phyloP scores from a whole-genome alignment of 2,888 invertebrate species.

The Saturnia pavonia region DNA sequence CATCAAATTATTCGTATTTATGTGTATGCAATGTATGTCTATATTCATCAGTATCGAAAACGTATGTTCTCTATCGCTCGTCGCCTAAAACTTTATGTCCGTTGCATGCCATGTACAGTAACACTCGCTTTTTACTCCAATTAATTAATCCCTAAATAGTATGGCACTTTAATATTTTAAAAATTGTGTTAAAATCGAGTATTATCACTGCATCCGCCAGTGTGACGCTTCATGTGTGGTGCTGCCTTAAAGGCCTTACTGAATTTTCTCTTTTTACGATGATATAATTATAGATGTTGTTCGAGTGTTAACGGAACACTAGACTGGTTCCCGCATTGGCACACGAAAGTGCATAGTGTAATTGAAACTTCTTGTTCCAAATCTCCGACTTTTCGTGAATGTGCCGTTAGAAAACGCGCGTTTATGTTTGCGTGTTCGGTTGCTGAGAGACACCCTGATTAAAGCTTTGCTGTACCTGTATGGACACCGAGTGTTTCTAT shows the following conservation, averaged over 20 bases:
- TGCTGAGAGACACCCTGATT: conserved; percentile 64
- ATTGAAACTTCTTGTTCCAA: conserved; percentile 83
- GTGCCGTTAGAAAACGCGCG: conserved; percentile 75
- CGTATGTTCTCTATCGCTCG: conserved; percentile 18
- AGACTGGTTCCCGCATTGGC: conserved; percentile 77
- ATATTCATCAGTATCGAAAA: conserved; percentile 6
- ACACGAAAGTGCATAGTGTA: conserved; percentile 81
- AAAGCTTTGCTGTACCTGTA: conserved; percentile 71
- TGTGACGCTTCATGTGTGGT: conserved; percentile 77
- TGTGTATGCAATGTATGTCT: background rate
- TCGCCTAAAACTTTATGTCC: conserved; percentile 55
- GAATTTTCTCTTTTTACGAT: conserved; percentile 76
- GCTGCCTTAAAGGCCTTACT: conserved; percentile 77
- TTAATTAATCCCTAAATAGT: conserved; percentile 72
- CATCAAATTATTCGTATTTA: conserved; percentile 2
- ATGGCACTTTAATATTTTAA: conserved; percentile 77
- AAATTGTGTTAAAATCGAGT: conserved; percentile 63
- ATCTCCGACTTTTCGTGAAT: conserved; percentile 80
- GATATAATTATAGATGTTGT: conserved; percentile 65
- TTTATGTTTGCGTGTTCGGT: conserved; percentile 77
- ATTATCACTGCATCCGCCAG: conserved; percentile 71
- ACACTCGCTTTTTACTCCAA: conserved; percentile 57
- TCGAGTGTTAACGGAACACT: conserved; percentile 70
- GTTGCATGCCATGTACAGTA: conserved; percentile 66
- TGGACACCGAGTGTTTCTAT: conserved; percentile 68